These are phyloP conservation scores for Sinotaia quadrata DNA, from an alignment of 2,888 invertebrate species.

Conservation along the genomic window DNA sequence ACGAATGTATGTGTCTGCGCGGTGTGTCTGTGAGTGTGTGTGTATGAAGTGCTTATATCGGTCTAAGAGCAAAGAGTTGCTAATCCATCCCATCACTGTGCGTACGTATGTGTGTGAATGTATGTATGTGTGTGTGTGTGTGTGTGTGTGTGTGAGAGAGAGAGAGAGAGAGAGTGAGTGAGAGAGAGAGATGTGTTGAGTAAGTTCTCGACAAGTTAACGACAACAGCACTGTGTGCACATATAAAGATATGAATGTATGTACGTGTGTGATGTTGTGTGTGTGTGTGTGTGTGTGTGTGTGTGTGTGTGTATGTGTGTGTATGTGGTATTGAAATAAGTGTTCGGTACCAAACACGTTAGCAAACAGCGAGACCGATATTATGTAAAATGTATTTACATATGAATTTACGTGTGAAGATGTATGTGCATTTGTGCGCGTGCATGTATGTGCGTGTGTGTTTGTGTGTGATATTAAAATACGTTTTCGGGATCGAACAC, in stretches of 20 bases:
- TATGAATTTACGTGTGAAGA: background rate
- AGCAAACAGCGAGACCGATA: too few relatives aligned
- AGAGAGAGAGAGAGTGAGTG: conserved; percentile 8
- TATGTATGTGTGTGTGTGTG: background rate
- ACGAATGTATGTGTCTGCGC: too few relatives aligned
- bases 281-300: conserved; percentile 6
- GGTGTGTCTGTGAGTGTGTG: too few relatives aligned
- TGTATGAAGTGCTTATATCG: too few relatives aligned
- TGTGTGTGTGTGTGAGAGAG: conserved; percentile 3
- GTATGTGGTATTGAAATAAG: background rate
- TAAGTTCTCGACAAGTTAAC: background rate
- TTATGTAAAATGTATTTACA: background rate
- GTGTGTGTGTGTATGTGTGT: background rate
- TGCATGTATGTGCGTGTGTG: background rate
- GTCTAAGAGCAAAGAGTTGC: too few relatives aligned
- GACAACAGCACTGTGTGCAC: too few relatives aligned
- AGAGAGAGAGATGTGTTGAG: background rate
- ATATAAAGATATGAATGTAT: too few relatives aligned
- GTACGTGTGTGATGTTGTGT: background rate
- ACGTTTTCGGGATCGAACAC: background rate
- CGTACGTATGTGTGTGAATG: too few relatives aligned
- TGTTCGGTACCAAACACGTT: too few relatives aligned
- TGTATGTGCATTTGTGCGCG: background rate
- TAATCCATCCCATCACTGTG: background rate
- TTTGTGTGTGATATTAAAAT: background rate